Base-by-base conservation (phyloP, 2,113 vertebrate species). In the Apistogramma diplotaenia region DNA sequence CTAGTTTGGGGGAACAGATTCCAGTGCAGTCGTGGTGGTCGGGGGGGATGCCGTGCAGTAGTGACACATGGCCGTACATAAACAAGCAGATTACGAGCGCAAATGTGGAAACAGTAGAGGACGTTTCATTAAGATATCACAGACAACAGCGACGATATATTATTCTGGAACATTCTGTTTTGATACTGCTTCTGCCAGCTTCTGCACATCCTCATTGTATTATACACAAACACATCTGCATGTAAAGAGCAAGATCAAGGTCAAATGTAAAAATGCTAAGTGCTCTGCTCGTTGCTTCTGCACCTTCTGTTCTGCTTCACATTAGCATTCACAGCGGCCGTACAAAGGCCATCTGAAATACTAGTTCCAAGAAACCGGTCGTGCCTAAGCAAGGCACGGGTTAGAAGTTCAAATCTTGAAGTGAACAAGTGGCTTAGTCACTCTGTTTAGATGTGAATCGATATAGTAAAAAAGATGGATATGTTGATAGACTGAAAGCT, bases 401-500 rank as follows among this genome's bases (percentile, higher is more conserved):
- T 85, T 77, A 85, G 16, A 74, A 89, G 88, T 92, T 93, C 85
- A 89, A 74, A 76, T 65, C 43, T 54, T 78, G 49, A 83, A 77
- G 67, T 71, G 84, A 84, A 75, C 65, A 59, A 88, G 88, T 77
- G 75, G 79, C 81, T 55, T 35, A 86, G 75, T 85, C 82, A 74
- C 65, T 84, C 18, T 89, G 74, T 86, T 86, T 85, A 74, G 84
- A 73, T 18, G 67, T 74, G 85, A 72, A 25, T 76, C 0, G 4
- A 76, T 77, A 56, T 46, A 29, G 55, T 59, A 71, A 25, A 80
- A 80, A 70, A 60, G 67, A 89, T 82, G 62, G 72, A 78, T 82
- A 85, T 81, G 90, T 78, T 89, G 76, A 93, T 78, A 84, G 84
- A 55, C 71, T 85, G 83, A 79, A 89, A 89, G 85, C 59, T 74